Conservation (phyloP, 1,140 invertebrate species). For the Drosophila nebulosa region DNA sequence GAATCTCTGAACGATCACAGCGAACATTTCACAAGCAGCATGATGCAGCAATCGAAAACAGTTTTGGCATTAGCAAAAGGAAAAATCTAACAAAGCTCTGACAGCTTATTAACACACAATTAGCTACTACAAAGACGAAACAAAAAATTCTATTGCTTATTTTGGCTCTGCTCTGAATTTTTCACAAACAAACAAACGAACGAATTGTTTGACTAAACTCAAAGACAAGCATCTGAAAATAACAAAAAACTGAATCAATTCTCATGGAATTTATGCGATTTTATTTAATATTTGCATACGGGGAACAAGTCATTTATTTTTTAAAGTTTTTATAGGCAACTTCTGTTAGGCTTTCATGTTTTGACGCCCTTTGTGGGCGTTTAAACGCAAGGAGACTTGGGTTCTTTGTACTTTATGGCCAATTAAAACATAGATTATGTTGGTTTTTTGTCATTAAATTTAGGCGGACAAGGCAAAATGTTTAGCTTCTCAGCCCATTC, state of each 20-base stretch:
- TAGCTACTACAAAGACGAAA: constrained; percentile 36
- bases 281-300: neutral
- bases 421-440: no score
- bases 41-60: constrained; percentile 3
- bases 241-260: neutral
- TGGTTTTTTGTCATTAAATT: no score
- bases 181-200: neutral
- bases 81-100: constrained; percentile 27
- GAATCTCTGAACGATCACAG: constrained; percentile 28
- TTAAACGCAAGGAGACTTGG: no score
- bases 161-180: neutral
- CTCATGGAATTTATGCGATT: no score
- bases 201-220: neutral
- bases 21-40: constrained; percentile 51
- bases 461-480: no score
- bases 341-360: no score
- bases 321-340: neutral
- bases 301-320: neutral
- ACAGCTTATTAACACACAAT: constrained; percentile 72
- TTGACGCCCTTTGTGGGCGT: no score
- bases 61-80: constrained; percentile 1
- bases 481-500: no score
- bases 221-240: neutral
- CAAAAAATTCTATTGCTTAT: constrained; percentile 23
- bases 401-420: no score